phyloP scores from a whole-genome alignment of 1,140 invertebrate species.

The Papilio polytes region DNA sequence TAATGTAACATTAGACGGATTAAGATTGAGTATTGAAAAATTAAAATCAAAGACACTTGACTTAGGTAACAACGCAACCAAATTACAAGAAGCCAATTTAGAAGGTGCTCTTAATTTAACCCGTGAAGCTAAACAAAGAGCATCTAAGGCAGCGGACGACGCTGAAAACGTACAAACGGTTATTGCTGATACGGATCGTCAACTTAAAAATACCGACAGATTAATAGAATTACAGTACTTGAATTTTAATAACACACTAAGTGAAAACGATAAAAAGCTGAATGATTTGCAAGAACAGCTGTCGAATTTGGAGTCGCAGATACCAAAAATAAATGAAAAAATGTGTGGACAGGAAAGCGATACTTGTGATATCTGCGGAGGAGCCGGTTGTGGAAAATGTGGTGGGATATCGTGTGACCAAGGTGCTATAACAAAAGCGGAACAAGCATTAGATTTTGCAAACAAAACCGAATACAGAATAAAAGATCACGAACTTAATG shows the following conservation, averaged over 20 bases:
- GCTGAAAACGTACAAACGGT: constrained; percentile 86
- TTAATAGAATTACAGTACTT: constrained; percentile 89
- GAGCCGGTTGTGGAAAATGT: constrained; percentile 96
- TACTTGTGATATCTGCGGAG: constrained; percentile 97
- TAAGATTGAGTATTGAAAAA: constrained; percentile 89
- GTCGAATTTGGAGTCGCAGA: constrained; percentile 86
- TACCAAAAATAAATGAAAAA: constrained; percentile 94
- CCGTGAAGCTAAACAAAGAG: constrained; percentile 89
- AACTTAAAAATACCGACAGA: constrained; percentile 92
- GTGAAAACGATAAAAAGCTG: constrained; percentile 88
- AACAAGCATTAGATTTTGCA: constrained; percentile 93
- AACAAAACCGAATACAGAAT: constrained; percentile 92
- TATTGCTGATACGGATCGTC: constrained; percentile 91
- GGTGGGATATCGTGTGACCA: constrained; percentile 95
- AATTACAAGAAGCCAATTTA: constrained; percentile 96
- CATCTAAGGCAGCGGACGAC: constrained; percentile 88
- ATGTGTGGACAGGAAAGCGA: constrained; percentile 95
- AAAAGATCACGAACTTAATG: constrained; percentile 91
- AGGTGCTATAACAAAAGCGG: constrained; percentile 94
- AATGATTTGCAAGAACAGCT: constrained; percentile 85
- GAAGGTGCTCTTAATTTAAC: constrained; percentile 97
- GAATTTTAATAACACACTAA: constrained; percentile 88
- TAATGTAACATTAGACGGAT: constrained; percentile 89
- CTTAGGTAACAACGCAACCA: constrained; percentile 94
- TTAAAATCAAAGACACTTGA: constrained; percentile 90